These are phyloP conservation scores for Montipora capitata DNA, from an alignment of 92 coral and sea anemone genomes.

Conservation along the genomic window DNA sequence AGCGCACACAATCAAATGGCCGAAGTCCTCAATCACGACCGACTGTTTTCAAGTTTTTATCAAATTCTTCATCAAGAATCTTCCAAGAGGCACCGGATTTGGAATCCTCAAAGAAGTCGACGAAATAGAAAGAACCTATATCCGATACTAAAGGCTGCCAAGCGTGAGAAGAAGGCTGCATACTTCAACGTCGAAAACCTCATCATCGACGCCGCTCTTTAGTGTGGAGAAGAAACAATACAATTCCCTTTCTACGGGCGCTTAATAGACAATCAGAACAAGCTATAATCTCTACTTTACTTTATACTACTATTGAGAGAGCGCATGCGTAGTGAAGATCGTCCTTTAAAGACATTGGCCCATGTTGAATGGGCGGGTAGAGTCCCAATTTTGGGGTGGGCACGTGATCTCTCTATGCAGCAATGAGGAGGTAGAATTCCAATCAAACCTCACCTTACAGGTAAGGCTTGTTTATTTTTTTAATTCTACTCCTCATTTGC, in stretches of 20 bases:
- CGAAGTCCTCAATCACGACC: not conserved
- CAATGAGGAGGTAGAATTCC: no score
- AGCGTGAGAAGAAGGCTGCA: slow-evolving; percentile 24
- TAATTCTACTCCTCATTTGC: no score
- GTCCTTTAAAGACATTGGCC: no score
- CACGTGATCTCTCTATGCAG: no score
- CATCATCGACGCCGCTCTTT: slow-evolving; percentile 26
- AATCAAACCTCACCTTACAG: no score
- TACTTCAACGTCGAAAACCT: slow-evolving; percentile 51
- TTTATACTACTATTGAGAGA: no score
- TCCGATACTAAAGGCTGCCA: slow-evolving; percentile 41
- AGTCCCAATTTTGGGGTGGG: no score
- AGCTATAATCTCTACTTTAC: no score
- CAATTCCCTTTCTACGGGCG: slow-evolving; percentile 28
- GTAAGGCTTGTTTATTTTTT: no score
- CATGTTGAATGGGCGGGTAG: no score
- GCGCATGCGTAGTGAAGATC: no score
- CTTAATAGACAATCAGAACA: not conserved
- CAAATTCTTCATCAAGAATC: slow-evolving; percentile 15
- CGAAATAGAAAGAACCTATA: slow-evolving; percentile 23
- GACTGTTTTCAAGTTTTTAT: not conserved
- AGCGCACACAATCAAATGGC: not conserved
- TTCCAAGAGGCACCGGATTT: slow-evolving; percentile 23
- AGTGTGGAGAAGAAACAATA: slow-evolving; percentile 49
- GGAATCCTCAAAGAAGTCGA: slow-evolving; percentile 38